Evolutionary conservation across 2,888 invertebrate species (phyloP).

Genomic region (Autographa gamma): DNA sequence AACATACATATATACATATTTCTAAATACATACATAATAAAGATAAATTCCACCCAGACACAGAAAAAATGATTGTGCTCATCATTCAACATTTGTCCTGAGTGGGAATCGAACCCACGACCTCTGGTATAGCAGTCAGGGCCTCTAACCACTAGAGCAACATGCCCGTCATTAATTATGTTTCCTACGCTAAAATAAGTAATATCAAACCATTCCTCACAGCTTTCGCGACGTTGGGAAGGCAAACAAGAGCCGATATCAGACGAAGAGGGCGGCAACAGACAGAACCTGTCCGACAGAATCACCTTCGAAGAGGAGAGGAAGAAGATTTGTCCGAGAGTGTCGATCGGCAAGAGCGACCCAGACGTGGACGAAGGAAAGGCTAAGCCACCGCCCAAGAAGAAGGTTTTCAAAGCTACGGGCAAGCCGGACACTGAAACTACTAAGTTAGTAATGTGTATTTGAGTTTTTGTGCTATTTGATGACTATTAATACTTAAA

Average conservation of each 20-base stretch:
- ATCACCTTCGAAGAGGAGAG: constrained; percentile 61
- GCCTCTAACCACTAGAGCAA: too few relatives aligned
- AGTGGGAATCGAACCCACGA: too few relatives aligned
- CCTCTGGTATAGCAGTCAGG: too few relatives aligned
- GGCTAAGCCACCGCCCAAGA: background rate
- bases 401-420: background rate
- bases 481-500: too few relatives aligned
- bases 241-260: constrained; percentile 76
- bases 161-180: too few relatives aligned
- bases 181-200: too few relatives aligned
- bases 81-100: too few relatives aligned
- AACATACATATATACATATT: too few relatives aligned
- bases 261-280: constrained; percentile 68
- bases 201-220: background rate
- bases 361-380: constrained; percentile 41
- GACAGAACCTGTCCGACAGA: constrained; percentile 50
- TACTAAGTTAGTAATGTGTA: constrained; percentile 9
- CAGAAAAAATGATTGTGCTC: too few relatives aligned
- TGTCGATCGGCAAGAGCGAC: constrained; percentile 74
- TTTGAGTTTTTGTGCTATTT: too few relatives aligned
- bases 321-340: constrained; percentile 51
- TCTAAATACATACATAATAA: too few relatives aligned
- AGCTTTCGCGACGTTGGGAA: constrained; percentile 66
- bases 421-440: background rate
- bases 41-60: too few relatives aligned